These are phyloP conservation scores for Lytechinus pictus DNA, from an alignment of 35 echinoderm and acorn worm genomes.

Conservation along the genomic window DNA sequence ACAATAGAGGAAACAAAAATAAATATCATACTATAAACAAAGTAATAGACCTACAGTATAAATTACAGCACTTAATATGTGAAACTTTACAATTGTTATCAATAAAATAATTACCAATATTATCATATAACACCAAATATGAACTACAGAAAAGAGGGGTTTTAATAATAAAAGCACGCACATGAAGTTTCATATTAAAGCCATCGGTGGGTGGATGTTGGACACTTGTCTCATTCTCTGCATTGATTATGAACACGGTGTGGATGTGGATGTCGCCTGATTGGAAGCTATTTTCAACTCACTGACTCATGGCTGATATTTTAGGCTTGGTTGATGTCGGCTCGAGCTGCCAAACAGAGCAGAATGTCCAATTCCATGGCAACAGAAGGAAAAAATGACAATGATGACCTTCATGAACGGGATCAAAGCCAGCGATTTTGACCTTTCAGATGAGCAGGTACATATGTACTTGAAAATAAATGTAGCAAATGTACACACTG, in stretches of 20 bases:
- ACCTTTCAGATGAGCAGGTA: neutral
- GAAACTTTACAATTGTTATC: too few relatives aligned
- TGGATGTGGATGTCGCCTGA: neutral
- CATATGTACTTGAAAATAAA: neutral
- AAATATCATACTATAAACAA: too few relatives aligned
- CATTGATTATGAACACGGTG: neutral
- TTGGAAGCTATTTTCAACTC: conserved; percentile 3
- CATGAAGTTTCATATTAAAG: too few relatives aligned
- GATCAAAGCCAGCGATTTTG: neutral
- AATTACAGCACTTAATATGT: too few relatives aligned
- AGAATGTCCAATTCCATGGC: neutral
- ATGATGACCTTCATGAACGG: neutral
- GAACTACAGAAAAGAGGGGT: too few relatives aligned
- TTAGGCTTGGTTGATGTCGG: conserved; percentile 1
- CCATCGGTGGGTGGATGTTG: neutral
- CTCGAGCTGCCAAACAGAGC: neutral
- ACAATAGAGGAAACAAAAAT: too few relatives aligned
- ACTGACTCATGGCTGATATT: conserved; percentile 11
- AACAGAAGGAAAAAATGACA: neutral
- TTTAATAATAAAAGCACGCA: too few relatives aligned
- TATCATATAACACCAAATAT: too few relatives aligned
- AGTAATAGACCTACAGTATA: too few relatives aligned
- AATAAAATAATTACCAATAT: too few relatives aligned
- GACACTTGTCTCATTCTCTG: neutral
- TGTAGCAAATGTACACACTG: neutral